Percentiles rank a stretch among this genome's conserved stretches.
These are phyloP conservation scores for Macaria notata DNA, from an alignment of 2,888 invertebrate genomes.

Conservation along the genomic window DNA sequence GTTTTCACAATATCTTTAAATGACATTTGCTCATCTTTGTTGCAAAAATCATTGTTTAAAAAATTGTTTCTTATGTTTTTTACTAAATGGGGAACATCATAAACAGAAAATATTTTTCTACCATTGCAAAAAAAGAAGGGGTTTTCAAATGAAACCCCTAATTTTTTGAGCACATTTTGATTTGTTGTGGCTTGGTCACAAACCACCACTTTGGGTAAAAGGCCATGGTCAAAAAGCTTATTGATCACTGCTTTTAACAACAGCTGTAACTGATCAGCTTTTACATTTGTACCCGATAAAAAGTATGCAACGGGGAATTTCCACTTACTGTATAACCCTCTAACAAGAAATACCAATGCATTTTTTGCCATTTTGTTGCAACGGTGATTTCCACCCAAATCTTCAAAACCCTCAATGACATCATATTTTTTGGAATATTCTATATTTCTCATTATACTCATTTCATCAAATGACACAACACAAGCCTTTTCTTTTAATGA, in stretches of 20 bases:
- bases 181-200: constrained; percentile 29
- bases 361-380: constrained; percentile 20
- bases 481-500: constrained; percentile 18
- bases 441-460: constrained; percentile 27
- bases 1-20: constrained; percentile 13
- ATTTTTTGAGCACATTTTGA: constrained; percentile 19
- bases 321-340: constrained; percentile 22
- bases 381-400: constrained; percentile 23
- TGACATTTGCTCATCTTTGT: constrained; percentile 5
- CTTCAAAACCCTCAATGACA: constrained; percentile 25
- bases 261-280: constrained; percentile 9
- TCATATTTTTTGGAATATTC: constrained; percentile 29
- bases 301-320: constrained; percentile 27
- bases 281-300: constrained; percentile 14
- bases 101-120: too few relatives aligned
- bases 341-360: constrained; percentile 23
- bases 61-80: constrained; percentile 12
- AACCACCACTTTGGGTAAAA: constrained; percentile 29
- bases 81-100: too few relatives aligned
- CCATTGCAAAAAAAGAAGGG: too few relatives aligned
- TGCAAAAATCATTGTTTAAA: constrained; percentile 6
- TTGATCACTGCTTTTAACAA: constrained; percentile 11
- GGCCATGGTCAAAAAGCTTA: constrained; percentile 24
- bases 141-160: constrained; percentile 20
- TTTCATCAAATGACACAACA: constrained; percentile 30